These are phyloP conservation scores for Nesoenas mayeri DNA, from an alignment of 2,113 vertebrate species.

Conservation along the genomic window DNA sequence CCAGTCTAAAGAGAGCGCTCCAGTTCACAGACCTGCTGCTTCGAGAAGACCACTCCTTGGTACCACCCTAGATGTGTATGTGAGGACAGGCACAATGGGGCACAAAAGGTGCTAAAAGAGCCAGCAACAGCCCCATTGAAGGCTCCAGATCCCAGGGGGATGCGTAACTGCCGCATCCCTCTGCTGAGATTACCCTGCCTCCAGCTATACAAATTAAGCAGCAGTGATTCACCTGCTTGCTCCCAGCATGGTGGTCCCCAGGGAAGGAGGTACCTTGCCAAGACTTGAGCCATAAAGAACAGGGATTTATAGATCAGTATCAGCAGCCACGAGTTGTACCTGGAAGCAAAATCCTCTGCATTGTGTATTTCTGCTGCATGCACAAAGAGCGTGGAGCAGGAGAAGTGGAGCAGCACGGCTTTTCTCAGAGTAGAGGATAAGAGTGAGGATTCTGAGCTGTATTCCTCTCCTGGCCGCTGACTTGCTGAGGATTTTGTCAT, in stretches of 20 bases:
- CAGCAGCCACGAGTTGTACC: background rate
- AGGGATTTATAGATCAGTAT: background rate
- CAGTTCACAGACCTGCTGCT: no score
- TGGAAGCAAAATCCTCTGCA: background rate
- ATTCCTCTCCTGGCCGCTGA: background rate
- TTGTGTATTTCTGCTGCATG: background rate
- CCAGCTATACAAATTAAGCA: background rate
- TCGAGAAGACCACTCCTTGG: no score
- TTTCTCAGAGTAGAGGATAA: background rate
- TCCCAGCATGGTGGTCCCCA: background rate
- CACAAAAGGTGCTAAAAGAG: no score
- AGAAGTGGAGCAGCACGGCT: background rate
- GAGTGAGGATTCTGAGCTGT: background rate
- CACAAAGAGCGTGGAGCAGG: background rate
- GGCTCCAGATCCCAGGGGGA: no score
- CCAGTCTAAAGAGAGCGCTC: no score
- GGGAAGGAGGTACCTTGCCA: background rate
- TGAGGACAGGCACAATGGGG: no score
- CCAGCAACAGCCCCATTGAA: no score
- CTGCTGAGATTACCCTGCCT: background rate
- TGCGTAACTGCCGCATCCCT: background rate
- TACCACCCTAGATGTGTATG: no score
- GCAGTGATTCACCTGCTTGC: background rate
- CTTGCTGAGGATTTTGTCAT: background rate
- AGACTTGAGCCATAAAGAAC: background rate